Percentiles rank a stretch among this genome's conserved stretches.
Conservation (phyloP, 1,140 invertebrate species). For the Pentalonia nigronervosa region DNA sequence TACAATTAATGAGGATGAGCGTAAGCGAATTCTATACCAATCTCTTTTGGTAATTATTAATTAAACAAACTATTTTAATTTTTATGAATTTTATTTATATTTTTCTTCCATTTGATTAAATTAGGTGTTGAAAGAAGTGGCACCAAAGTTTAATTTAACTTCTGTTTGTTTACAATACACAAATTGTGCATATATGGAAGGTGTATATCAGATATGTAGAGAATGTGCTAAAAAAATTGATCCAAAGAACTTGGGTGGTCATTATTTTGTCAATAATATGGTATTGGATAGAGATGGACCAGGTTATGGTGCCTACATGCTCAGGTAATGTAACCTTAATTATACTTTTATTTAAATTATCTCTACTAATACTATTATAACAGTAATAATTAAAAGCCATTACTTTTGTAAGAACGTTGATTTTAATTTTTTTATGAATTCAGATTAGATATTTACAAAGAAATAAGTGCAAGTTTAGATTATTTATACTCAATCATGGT, state of each 20-base stretch:
- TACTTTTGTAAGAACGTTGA: background rate
- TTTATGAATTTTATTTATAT: background rate
- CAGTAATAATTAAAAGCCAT: background rate
- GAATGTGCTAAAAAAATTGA: conserved; percentile 85
- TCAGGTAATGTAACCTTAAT: conserved; percentile 68
- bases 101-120: background rate
- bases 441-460: conserved; percentile 88
- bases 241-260: conserved; percentile 85
- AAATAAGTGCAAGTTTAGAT: conserved; percentile 81
- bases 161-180: conserved; percentile 81
- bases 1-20: conserved; percentile 73
- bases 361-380: background rate
- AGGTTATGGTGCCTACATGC: conserved; percentile 74
- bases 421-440: conserved; percentile 60
- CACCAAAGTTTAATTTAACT: conserved; percentile 78
- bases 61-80: background rate
- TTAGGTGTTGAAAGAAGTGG: conserved; percentile 85
- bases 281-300: conserved; percentile 82
- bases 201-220: conserved; percentile 87
- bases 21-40: conserved; percentile 62
- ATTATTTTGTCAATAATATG: conserved; percentile 83
- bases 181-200: conserved; percentile 81
- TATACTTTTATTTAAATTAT: background rate
- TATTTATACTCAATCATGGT: conserved; percentile 69
- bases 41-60: conserved; percentile 36